Evolutionary conservation across 2,888 invertebrate species (phyloP).

Genomic region (Andrena praecox): DNA sequence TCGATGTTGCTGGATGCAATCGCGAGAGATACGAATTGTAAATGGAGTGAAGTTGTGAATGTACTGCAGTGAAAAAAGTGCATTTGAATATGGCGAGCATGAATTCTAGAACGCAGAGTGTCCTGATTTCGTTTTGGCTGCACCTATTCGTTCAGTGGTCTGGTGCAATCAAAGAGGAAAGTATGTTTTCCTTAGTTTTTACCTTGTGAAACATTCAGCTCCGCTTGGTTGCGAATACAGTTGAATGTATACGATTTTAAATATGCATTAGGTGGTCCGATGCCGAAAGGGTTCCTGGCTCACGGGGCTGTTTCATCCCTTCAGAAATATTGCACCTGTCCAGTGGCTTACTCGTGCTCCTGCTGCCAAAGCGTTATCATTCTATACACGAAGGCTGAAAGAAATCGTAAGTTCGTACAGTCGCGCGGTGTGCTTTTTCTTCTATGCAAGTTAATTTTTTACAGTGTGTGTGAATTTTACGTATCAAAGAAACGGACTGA

Average conservation of each 20-base stretch:
- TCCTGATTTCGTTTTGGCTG: slow-evolving; percentile 45
- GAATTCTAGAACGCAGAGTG: slow-evolving; percentile 45
- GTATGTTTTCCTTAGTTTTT: slow-evolving; percentile 43
- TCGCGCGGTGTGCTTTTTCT: neutral
- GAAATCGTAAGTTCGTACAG: slow-evolving; percentile 70
- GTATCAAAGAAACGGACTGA: slow-evolving; percentile 76
- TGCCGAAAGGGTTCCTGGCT: slow-evolving; percentile 64
- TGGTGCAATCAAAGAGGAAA: slow-evolving; percentile 11
- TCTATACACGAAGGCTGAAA: slow-evolving; percentile 67
- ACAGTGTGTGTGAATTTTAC: slow-evolving; percentile 79
- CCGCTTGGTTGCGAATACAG: neutral
- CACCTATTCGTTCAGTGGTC: slow-evolving; percentile 31
- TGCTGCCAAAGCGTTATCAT: slow-evolving; percentile 79
- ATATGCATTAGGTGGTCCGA: slow-evolving; percentile 37
- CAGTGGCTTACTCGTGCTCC: slow-evolving; percentile 68
- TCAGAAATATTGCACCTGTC: slow-evolving; percentile 74
- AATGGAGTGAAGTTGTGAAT: slow-evolving; percentile 17
- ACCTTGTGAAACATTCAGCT: neutral
- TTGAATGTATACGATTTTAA: neutral
- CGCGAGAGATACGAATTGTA: slow-evolving; percentile 6
- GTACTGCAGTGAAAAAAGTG: slow-evolving; percentile 28
- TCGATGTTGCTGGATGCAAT: slow-evolving; percentile 19
- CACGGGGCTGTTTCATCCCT: slow-evolving; percentile 67
- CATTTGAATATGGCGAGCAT: slow-evolving; percentile 37
- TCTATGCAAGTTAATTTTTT: neutral